A percentile compares a stretch with the other conserved stretches of the same genome.
These are phyloP conservation scores for Brachirus orientalis DNA, from an alignment of 2,113 vertebrate genomes.

Conservation along the genomic window DNA sequence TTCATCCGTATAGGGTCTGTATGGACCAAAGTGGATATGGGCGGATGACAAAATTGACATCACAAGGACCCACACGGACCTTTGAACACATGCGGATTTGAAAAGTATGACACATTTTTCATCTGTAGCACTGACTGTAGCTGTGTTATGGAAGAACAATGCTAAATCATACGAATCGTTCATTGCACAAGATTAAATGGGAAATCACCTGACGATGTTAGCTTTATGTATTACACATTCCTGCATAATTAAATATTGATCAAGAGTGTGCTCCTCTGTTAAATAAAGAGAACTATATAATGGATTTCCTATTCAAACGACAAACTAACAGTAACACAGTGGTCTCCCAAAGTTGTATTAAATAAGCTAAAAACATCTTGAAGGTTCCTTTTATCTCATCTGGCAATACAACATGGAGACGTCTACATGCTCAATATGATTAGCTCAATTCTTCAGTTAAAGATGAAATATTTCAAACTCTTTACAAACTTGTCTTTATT, in stretches of 20 bases:
- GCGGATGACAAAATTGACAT: no score
- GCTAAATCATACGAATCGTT: not conserved
- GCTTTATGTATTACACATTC: no score
- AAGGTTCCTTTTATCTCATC: constrained; percentile 20
- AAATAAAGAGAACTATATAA: not conserved
- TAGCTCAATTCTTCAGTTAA: constrained; percentile 13
- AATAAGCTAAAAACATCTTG: constrained; percentile 38
- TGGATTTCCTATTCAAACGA: constrained; percentile 1
- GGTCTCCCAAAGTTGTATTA: no score
- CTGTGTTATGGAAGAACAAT: not conserved
- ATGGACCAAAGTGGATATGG: no score
- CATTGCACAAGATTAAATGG: constrained; percentile 1
- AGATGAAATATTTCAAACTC: constrained; percentile 30
- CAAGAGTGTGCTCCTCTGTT: no score
- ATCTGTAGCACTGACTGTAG: no score
- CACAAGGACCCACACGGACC: no score
- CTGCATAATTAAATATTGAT: no score
- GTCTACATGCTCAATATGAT: constrained; percentile 34
- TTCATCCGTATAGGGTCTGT: no score
- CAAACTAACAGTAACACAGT: not conserved
- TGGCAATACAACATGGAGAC: constrained; percentile 11
- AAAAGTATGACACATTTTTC: no score
- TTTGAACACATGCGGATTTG: no score
- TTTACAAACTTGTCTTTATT: constrained; percentile 23
- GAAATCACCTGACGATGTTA: not conserved